These are phyloP conservation scores for Hypolimnas misippus DNA, from an alignment of 2,888 invertebrate genomes.

Conservation along the genomic window DNA sequence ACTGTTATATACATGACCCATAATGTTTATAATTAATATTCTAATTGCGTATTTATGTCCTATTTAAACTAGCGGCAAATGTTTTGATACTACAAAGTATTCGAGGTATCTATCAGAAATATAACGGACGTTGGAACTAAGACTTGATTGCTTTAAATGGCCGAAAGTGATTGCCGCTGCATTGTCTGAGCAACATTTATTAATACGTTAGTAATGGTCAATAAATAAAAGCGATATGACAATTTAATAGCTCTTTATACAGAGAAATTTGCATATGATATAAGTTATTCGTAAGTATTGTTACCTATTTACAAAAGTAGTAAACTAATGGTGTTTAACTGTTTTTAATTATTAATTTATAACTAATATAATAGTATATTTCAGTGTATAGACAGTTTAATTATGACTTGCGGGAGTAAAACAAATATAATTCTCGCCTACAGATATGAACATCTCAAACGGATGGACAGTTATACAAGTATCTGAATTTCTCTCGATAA, in stretches of 20 bases:
- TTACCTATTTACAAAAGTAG: background rate
- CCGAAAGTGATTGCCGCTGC: slow-evolving; percentile 41
- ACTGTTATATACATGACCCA: no score
- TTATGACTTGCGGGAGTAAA: no score
- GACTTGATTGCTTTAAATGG: slow-evolving; percentile 52
- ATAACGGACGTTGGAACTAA: slow-evolving; percentile 44
- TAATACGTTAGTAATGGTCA: slow-evolving; percentile 52
- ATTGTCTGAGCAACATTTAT: slow-evolving; percentile 47
- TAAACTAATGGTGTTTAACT: background rate
- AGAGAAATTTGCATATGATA: slow-evolving; percentile 32
- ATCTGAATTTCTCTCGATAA: no score
- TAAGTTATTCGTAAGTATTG: slow-evolving; percentile 6
- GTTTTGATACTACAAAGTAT: slow-evolving; percentile 2
- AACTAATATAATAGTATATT: no score
- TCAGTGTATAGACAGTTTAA: no score
- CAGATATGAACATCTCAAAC: no score
- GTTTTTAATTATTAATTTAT: no score
- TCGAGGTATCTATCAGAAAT: slow-evolving; percentile 25
- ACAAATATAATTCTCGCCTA: no score
- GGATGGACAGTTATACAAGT: no score
- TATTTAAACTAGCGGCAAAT: no score
- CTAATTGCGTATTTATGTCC: background rate
- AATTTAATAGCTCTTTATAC: slow-evolving; percentile 52
- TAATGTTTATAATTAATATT: no score
- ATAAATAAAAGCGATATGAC: slow-evolving; percentile 52